Evolutionary conservation across 2,113 vertebrate genomes (phyloP).

Genomic region (Lagenorhynchus albirostris): DNA sequence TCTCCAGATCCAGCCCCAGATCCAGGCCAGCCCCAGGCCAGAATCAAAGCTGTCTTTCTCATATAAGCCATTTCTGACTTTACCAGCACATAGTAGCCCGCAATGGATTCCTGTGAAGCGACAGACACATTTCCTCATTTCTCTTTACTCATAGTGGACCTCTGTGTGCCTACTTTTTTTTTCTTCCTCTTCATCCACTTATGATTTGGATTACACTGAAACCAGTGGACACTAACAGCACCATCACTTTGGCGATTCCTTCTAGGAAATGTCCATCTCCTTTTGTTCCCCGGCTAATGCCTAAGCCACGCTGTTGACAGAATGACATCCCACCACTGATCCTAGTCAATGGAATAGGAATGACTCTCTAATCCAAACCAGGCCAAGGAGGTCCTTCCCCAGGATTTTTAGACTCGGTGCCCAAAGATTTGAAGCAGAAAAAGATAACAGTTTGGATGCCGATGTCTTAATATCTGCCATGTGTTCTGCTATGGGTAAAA

Average conservation of each 20-base stretch:
- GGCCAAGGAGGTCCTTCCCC: background rate
- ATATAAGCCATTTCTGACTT: background rate
- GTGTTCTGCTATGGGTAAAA: background rate
- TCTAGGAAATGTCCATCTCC: background rate
- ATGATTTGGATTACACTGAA: background rate
- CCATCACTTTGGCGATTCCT: background rate
- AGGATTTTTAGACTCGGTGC: background rate
- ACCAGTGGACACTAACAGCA: background rate
- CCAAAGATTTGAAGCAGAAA: background rate
- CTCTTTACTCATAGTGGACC: background rate
- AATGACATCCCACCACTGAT: background rate
- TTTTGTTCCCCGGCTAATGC: background rate
- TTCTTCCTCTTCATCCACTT: background rate
- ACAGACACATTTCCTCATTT: background rate
- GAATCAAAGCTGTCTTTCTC: background rate
- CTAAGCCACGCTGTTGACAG: background rate
- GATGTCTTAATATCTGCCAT: background rate
- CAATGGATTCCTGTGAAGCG: background rate
- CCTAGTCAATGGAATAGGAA: background rate
- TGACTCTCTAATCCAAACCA: background rate
- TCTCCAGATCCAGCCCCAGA: background rate
- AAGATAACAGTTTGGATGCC: background rate
- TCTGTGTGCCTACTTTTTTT: background rate
- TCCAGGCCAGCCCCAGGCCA: background rate
- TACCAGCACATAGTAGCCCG: background rate